Base-by-base conservation (phyloP, 1,140 invertebrate species). In the Campodea augens region DNA sequence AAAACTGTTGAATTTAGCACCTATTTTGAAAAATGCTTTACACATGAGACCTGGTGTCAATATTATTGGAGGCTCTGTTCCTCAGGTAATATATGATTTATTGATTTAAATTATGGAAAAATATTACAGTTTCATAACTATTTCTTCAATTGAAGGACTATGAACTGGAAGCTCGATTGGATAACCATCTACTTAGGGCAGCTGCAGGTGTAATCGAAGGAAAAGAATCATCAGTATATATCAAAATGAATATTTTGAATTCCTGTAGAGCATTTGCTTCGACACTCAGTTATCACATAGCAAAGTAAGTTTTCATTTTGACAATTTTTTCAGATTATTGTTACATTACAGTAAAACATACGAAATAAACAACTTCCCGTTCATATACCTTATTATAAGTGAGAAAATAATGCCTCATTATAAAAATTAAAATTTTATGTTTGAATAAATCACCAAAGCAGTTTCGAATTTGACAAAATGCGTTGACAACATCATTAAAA, bases 251-350 rank as follows among this genome's bases (percentile, higher is more conserved):
- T 25, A 93, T 96, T 49, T 77, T 74, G 36, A 99, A 98, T 60
- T 84, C 89, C 62, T 84, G 87, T 54, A 69, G 93, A 43, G 79
- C 89, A 3, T 98, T 98, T 63, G 86, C 77, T 5, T 80, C 88
- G 1, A 97, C 92, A 1, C 68, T 98, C 1, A 93, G 88, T 53
- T 95, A 97, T 60, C 74, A 90, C 54, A 88, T 97, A 58, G 87
- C 90, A 3, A 78, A 78, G 85, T 89, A 66, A 71, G 74, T 64
- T 23, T 32, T 21, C 18, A n/a, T 18, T 21, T 41, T n/a, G n/a
- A n/a, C n/a, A n/a, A n/a, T 46, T 22, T 32, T 38, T 41, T 44
- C 39, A 49, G n/a, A 15, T 49, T 25, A 3, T 40, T 48, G 21
- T 24, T 41, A 51, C 38, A 7, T 25, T 15, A 32, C 5, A 12